Conservation (phyloP, 2,113 vertebrate species). For the Tachycineta bicolor region DNA sequence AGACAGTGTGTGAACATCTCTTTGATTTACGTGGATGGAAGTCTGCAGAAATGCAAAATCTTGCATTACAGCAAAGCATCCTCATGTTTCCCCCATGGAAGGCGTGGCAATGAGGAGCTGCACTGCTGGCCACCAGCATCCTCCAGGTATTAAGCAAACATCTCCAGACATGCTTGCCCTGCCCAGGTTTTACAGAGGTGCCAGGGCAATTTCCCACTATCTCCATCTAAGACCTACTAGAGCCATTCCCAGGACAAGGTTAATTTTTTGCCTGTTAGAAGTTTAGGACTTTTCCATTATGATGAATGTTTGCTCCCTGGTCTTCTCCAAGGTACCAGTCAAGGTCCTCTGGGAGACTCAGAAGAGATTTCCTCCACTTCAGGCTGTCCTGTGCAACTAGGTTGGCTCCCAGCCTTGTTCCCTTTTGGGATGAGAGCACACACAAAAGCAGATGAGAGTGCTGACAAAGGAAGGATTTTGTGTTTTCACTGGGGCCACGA, state of each 20-base stretch:
- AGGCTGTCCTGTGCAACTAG: not conserved
- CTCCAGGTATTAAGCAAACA: not conserved
- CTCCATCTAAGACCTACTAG: not conserved
- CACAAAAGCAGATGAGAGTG: not conserved
- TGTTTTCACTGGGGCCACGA: not conserved
- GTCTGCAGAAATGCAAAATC: not conserved
- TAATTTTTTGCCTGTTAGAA: not conserved
- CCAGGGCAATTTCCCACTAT: not conserved
- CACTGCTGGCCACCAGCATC: not conserved
- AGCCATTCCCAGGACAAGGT: not conserved
- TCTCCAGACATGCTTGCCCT: not conserved
- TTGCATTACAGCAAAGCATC: not conserved
- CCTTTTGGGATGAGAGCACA: not conserved
- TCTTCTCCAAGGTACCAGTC: not conserved
- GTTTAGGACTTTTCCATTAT: not conserved
- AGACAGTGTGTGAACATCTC: not conserved
- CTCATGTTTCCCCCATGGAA: not conserved
- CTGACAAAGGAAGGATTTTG: not conserved
- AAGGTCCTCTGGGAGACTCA: not conserved
- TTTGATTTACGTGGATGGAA: not conserved
- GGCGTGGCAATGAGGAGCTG: not conserved
- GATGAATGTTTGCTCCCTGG: not conserved
- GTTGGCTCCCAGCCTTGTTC: not conserved
- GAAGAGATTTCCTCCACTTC: not conserved
- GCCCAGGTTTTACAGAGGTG: not conserved